A percentile compares a stretch with the other conserved stretches of the same genome.
These are phyloP conservation scores for Gracilinanus agilis DNA, from an alignment of 2,113 vertebrate genomes.

Conservation along the genomic window DNA sequence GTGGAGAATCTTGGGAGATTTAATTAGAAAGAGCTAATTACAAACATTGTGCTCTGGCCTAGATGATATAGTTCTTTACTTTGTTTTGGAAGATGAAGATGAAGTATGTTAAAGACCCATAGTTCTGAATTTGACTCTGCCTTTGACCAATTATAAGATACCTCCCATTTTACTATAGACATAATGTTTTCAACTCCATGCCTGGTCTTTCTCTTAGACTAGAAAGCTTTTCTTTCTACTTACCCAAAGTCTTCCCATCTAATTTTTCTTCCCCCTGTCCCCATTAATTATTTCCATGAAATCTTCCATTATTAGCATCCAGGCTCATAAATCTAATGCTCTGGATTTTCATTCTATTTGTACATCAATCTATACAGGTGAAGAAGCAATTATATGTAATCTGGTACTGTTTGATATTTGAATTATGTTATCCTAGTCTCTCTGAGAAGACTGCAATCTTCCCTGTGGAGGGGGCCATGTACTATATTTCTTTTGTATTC, in stretches of 20 bases:
- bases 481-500: conserved; percentile 23
- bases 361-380: neutral
- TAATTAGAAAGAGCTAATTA: neutral
- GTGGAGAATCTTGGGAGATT: neutral
- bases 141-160: neutral
- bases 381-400: conserved; percentile 6
- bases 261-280: neutral
- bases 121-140: neutral
- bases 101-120: neutral
- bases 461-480: neutral
- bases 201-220: neutral
- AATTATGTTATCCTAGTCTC: neutral
- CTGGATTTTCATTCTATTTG: neutral
- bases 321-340: neutral
- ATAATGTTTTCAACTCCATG: neutral
- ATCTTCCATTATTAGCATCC: neutral
- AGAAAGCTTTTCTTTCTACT: neutral
- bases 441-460: neutral
- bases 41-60: neutral
- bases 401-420: conserved; percentile 11
- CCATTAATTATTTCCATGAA: neutral
- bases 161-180: neutral
- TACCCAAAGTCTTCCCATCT: neutral
- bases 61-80: conserved; percentile 7
- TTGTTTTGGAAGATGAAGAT: neutral